Evolutionary conservation across 1,140 invertebrate species (phyloP).

Genomic region (Pissodes strobi): DNA sequence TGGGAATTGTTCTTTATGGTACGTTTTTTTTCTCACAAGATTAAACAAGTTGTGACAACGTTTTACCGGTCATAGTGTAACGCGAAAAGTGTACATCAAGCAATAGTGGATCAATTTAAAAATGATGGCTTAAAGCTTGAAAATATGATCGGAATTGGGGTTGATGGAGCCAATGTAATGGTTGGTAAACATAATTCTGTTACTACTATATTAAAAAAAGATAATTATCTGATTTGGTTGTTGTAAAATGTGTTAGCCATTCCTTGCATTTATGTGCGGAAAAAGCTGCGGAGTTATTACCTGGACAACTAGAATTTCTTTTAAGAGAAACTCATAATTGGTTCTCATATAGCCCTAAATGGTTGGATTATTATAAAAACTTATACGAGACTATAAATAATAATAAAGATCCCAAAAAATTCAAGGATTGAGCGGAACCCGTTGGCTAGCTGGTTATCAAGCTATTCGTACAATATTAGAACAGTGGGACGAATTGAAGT

Average conservation of each 20-base stretch:
- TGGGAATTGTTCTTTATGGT: background rate
- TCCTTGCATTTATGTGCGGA: constrained; percentile 45
- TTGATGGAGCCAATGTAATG: constrained; percentile 8
- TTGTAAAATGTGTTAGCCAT: constrained; percentile 43
- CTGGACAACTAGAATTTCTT: constrained; percentile 6
- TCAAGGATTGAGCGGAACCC: background rate
- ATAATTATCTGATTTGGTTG: constrained; percentile 29
- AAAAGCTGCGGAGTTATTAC: constrained; percentile 38
- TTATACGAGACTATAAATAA: constrained; percentile 46
- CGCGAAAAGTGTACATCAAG: background rate
- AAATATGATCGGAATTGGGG: constrained; percentile 9
- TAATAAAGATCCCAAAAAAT: constrained; percentile 32
- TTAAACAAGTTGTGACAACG: background rate
- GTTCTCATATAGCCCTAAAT: constrained; percentile 51
- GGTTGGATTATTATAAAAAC: constrained; percentile 38
- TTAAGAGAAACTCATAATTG: constrained; percentile 49
- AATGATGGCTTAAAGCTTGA: constrained; percentile 4
- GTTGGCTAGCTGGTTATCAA: constrained; percentile 35
- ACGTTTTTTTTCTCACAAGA: background rate
- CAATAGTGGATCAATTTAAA: constrained; percentile 1
- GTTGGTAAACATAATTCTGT: background rate
- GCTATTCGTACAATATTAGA: constrained; percentile 45
- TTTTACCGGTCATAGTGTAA: constrained; percentile 3
- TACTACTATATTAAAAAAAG: constrained; percentile 9
- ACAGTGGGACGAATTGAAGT: constrained; percentile 45